These are phyloP conservation scores for Crossaster papposus DNA, from an alignment of 53 echinoderm and acorn worm genomes.

Conservation along the genomic window DNA sequence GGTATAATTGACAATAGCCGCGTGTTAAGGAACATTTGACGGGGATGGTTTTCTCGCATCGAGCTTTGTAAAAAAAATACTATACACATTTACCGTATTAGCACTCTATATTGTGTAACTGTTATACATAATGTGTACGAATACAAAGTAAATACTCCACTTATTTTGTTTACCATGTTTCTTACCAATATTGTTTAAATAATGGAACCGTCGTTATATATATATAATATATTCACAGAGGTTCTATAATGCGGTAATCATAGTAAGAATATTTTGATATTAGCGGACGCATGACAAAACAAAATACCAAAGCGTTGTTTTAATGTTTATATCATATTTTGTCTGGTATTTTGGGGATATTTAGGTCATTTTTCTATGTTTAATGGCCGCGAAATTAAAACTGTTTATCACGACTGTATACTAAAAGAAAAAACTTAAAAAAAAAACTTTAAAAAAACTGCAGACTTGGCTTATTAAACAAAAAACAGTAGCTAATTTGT, in stretches of 20 bases:
- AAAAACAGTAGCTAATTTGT: slow-evolving; percentile 60
- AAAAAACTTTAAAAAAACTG: slow-evolving; percentile 23
- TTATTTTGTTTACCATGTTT: slow-evolving; percentile 49
- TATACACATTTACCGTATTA: slow-evolving; percentile 14
- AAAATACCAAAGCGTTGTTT: slow-evolving; percentile 61
- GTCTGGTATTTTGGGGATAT: slow-evolving; percentile 51
- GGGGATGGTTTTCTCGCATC: not conserved
- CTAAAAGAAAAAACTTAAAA: slow-evolving; percentile 12
- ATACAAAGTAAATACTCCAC: slow-evolving; percentile 52
- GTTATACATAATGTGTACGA: slow-evolving; percentile 47
- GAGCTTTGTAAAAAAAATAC: slow-evolving; percentile 20
- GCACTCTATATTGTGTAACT: slow-evolving; percentile 30
- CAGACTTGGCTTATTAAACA: slow-evolving; percentile 38
- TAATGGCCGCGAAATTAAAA: slow-evolving; percentile 10
- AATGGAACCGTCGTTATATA: slow-evolving; percentile 41
- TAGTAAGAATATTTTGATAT: slow-evolving; percentile 54
- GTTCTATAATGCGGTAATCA: slow-evolving; percentile 22
- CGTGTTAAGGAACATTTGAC: not conserved
- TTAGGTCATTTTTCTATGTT: slow-evolving; percentile 51
- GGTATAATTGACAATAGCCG: slow-evolving; percentile 19
- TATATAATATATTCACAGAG: slow-evolving; percentile 41
- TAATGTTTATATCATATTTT: slow-evolving; percentile 57
- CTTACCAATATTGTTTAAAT: slow-evolving; percentile 36
- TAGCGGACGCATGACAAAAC: slow-evolving; percentile 47
- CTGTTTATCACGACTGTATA: slow-evolving; percentile 31